phyloP scores from a whole-genome alignment of 2,888 invertebrate genomes.

The Conops quadrifasciatus region DNA sequence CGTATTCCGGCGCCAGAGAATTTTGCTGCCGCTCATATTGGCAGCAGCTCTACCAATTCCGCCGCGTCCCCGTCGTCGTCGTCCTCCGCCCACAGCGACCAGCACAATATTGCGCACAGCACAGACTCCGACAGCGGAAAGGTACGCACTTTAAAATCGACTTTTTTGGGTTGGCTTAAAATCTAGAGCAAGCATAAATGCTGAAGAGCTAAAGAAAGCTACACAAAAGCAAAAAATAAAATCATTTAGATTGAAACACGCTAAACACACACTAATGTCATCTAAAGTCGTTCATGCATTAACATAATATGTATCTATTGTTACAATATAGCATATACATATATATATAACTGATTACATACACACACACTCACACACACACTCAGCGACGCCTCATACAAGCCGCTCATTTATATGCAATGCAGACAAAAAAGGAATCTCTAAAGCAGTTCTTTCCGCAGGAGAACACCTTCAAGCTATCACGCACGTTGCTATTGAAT shows the following conservation, averaged over 20 bases:
- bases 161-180: constrained; percentile 66
- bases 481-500: too few species aligned
- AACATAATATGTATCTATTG: too few species aligned
- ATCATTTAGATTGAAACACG: constrained; percentile 35
- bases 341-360: constrained; percentile 26
- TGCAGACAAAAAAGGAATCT: too few species aligned
- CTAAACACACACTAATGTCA: background rate
- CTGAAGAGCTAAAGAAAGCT: constrained; percentile 31
- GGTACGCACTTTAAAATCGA: constrained; percentile 66
- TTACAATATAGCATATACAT: constrained; percentile 23
- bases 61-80: constrained; percentile 45
- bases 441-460: too few species aligned
- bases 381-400: too few species aligned
- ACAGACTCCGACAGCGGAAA: constrained; percentile 63
- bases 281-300: constrained; percentile 1
- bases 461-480: too few species aligned
- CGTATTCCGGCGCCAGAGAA: constrained; percentile 38
- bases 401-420: background rate
- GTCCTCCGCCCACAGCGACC: constrained; percentile 38
- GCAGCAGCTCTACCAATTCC: constrained; percentile 27
- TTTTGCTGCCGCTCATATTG: constrained; percentile 39
- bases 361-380: constrained; percentile 36
- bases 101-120: constrained; percentile 44
- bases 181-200: constrained; percentile 51
- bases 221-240: constrained; percentile 30